Base-by-base conservation (phyloP, 2,888 invertebrate genomes). In the Latheticus oryzae region DNA sequence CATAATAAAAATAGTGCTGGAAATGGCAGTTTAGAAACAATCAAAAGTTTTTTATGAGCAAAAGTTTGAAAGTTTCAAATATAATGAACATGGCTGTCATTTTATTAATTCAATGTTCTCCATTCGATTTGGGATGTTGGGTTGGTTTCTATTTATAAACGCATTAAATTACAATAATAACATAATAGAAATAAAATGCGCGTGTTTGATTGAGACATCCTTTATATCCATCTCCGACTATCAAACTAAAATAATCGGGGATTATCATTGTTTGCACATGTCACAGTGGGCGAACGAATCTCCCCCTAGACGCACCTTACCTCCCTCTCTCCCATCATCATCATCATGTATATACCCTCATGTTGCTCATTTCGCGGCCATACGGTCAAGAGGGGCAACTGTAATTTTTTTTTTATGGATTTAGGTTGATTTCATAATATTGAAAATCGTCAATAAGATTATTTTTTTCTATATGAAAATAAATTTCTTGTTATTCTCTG, bases 251-350 rank as follows among this genome's bases (percentile, higher is more conserved):
- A 75, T 76, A 76, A 76, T 76, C 75, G 70, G 69, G 75, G 76
- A 76, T 76, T 76, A 77, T 74, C 75, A 77, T 78, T 78, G 78
- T 78, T 77, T 76, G 78, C 78, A 78, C 76, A 78, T 78, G 77
- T 78, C 77, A 72, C 70, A 57, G 67, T 63, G 63, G 62, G 63
- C 61, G 61, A 65, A 59, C 56, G 53, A 59, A 62, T 63, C 56
- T 50, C 57, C 53, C 26, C 47, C 40, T 33, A 26, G 30, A 43
- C 26, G 38, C 28, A 58, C 54, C 47, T 48, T 47, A 21, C 33
- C 23, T 13, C 52, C 45, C 43, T 19, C 23, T 15, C 15, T 60
- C 62, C 65, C n/a, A n/a, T n/a, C n/a, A n/a, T n/a, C n/a, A n/a
- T n/a, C n/a, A n/a, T n/a, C n/a, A n/a, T n/a, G n/a, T n/a, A n/a